These are phyloP conservation scores for Agrotis segetum DNA, from an alignment of 2,888 invertebrate genomes.

Conservation along the genomic window DNA sequence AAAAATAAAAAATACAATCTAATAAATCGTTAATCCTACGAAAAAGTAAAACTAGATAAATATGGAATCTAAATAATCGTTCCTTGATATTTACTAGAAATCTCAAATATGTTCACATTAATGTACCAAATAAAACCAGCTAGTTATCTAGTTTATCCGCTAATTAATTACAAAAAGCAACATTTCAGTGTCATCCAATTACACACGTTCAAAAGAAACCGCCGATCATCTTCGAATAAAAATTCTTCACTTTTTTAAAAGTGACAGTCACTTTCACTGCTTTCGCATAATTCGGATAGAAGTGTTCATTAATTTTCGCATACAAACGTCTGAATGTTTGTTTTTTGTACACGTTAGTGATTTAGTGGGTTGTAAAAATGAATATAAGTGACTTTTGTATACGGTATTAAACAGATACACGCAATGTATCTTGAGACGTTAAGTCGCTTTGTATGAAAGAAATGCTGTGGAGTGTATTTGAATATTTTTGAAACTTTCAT, in stretches of 20 bases:
- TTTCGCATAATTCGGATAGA: constrained; percentile 40
- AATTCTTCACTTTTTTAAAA: constrained; percentile 40
- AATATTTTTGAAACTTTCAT: constrained; percentile 19
- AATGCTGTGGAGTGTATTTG: constrained; percentile 5
- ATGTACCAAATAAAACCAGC: too few species aligned
- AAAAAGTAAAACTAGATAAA: too few species aligned
- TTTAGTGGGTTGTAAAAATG: constrained; percentile 7
- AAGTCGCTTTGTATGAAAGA: neutral
- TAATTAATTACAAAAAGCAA: constrained; percentile 7
- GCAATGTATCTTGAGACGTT: constrained; percentile 25
- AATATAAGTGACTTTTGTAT: constrained; percentile 25
- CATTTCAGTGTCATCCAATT: constrained; percentile 19
- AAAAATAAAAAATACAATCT: too few species aligned
- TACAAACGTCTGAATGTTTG: constrained; percentile 15
- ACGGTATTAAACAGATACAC: constrained; percentile 19
- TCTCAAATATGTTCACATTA: too few species aligned
- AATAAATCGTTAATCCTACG: too few species aligned
- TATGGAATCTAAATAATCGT: too few species aligned
- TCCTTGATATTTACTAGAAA: too few species aligned
- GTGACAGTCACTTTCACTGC: constrained; percentile 52
- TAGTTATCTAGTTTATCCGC: neutral
- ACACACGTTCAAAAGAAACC: constrained; percentile 4
- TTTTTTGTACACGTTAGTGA: constrained; percentile 25
- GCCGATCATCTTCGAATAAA: constrained; percentile 16
- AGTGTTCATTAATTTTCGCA: constrained; percentile 41